These are phyloP conservation scores for Hipparchia sbordonii DNA, from an alignment of 2,888 invertebrate genomes.

Conservation along the genomic window DNA sequence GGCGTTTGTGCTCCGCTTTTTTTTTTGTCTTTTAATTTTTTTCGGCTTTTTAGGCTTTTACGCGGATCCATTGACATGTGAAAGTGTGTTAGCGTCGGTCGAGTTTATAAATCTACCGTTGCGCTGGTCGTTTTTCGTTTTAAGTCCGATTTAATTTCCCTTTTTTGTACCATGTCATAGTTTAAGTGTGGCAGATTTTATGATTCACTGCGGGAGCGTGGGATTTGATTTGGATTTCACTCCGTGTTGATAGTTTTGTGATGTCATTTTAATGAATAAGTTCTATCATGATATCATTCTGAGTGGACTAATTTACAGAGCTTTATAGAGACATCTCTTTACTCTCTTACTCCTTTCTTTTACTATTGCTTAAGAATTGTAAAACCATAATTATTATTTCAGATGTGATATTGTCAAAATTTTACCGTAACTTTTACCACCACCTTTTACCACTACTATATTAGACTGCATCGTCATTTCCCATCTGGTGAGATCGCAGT, in stretches of 20 bases:
- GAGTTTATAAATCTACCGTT: conserved; percentile 75
- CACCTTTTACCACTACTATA: no score
- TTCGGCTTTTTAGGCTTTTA: conserved; percentile 79
- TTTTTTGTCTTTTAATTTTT: conserved; percentile 53
- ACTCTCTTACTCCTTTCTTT: no score
- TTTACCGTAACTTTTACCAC: no score
- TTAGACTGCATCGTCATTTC: no score
- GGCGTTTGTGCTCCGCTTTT: conserved; percentile 51
- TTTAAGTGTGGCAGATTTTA: conserved; percentile 39
- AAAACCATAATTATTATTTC: no score
- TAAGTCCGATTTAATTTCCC: conserved; percentile 55
- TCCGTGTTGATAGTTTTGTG: not conserved
- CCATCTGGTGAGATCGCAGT: no score
- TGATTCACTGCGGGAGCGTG: conserved; percentile 37
- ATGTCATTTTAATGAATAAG: not conserved
- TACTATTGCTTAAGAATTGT: no score
- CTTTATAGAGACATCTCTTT: no score
- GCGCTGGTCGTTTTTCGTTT: conserved; percentile 51
- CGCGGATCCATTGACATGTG: conserved; percentile 80
- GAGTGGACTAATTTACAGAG: not conserved
- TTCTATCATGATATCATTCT: not conserved
- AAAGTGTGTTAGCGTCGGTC: conserved; percentile 79
- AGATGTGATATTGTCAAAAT: no score
- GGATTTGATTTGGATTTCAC: conserved; percentile 21
- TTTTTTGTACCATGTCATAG: conserved; percentile 41